A percentile compares a stretch with the other conserved stretches of the same genome.
Evolutionary conservation across 2,113 vertebrate genomes (phyloP).

Genomic region (Pollachius pollachius): DNA sequence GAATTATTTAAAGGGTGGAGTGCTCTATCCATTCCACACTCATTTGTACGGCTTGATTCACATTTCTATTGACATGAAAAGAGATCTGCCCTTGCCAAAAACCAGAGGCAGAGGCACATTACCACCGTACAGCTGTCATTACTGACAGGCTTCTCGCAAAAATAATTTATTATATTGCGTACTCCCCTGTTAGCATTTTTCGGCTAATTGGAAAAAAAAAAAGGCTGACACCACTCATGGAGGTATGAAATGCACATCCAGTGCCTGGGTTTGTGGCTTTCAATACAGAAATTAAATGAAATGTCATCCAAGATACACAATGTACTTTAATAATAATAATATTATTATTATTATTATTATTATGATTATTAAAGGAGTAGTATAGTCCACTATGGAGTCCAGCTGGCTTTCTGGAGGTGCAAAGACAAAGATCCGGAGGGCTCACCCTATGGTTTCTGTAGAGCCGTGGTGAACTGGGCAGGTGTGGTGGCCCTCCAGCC

Average conservation of each 20-base stretch:
- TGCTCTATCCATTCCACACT: too few species aligned
- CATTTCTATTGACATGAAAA: conserved; percentile 31
- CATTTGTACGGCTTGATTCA: conserved; percentile 24
- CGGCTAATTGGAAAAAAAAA: conserved; percentile 25
- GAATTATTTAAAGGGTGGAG: too few species aligned
- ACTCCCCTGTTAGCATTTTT: conserved; percentile 23
- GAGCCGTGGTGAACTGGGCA: conserved; percentile 29
- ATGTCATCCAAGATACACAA: too few species aligned
- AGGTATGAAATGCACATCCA: conserved; percentile 3
- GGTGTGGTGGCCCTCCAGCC: conserved; percentile 38
- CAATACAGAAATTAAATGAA: too few species aligned
- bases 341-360: too few species aligned
- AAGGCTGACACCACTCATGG: conserved; percentile 2
- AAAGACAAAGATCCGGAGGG: too few species aligned
- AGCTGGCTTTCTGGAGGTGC: too few species aligned
- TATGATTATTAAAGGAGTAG: too few species aligned
- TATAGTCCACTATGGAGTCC: too few species aligned
- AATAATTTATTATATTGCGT: conserved; percentile 33
- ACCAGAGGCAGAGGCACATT: conserved; percentile 27
- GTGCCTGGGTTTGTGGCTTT: not conserved
- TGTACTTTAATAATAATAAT: too few species aligned
- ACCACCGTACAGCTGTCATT: conserved; percentile 27
- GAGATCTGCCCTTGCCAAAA: conserved; percentile 28
- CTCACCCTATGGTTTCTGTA: not conserved
- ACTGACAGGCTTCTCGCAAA: conserved; percentile 36